Conservation (phyloP, 2,113 vertebrate genomes). For the Origma solitaria region DNA sequence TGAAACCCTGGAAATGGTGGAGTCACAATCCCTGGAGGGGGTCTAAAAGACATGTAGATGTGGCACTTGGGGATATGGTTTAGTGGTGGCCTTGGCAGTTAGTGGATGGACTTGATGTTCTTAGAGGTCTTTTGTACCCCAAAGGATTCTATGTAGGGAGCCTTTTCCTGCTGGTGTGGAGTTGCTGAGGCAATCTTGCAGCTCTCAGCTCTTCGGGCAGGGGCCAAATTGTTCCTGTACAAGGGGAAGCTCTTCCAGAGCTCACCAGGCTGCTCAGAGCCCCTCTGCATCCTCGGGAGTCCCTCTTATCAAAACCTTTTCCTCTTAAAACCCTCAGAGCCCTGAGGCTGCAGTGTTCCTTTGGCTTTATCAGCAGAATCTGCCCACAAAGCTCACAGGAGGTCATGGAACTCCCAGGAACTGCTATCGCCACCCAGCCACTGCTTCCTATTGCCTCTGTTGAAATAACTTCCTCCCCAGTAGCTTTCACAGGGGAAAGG, state of each 20-base stretch:
- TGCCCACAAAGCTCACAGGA: background rate
- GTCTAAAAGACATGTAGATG: background rate
- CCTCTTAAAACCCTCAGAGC: background rate
- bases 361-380: fast-evolving
- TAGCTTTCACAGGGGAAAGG: background rate
- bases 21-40: background rate
- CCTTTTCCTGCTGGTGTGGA: background rate
- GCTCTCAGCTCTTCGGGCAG: background rate
- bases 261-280: background rate
- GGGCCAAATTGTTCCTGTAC: background rate
- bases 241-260: background rate
- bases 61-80: background rate
- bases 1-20: background rate
- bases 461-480: fast-evolving
- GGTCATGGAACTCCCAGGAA: fast-evolving
- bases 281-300: background rate
- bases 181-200: background rate
- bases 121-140: background rate
- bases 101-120: background rate
- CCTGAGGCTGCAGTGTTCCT: background rate
- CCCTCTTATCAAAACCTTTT: background rate
- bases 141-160: background rate
- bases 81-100: background rate
- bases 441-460: background rate
- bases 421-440: background rate